Percentiles rank a stretch among this genome's conserved stretches.
Evolutionary conservation across 2,113 vertebrate species (phyloP).

Genomic region (Laticauda colubrina): DNA sequence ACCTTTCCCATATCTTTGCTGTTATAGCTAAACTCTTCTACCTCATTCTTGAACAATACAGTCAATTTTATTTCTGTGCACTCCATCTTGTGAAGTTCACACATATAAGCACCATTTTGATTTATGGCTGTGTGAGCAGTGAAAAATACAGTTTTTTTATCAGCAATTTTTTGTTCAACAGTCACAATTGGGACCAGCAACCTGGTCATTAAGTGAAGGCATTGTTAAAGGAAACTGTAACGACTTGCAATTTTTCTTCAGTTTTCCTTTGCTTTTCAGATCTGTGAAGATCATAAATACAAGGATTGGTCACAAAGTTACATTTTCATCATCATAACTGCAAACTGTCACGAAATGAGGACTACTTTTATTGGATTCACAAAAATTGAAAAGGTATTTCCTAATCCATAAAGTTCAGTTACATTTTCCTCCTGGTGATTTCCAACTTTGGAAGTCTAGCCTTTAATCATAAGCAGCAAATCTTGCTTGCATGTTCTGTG

Average conservation of each 20-base stretch:
- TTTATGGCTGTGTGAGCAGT: neutral
- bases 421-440: neutral
- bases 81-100: neutral
- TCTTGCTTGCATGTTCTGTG: neutral
- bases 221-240: neutral
- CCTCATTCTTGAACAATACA: neutral
- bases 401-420: neutral
- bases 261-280: neutral
- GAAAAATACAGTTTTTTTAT: neutral
- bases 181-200: neutral
- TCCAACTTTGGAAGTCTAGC: neutral
- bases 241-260: neutral
- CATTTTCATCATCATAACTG: neutral
- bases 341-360: neutral
- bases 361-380: neutral
- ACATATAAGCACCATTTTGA: neutral
- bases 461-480: neutral
- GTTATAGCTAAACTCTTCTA: neutral
- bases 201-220: neutral
- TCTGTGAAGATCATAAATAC: neutral
- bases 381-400: neutral
- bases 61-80: neutral
- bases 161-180: neutral
- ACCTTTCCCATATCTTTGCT: neutral
- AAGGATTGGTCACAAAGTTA: neutral